Conservation (phyloP, 2,113 vertebrate species). For the Xiphophorus hellerii region DNA sequence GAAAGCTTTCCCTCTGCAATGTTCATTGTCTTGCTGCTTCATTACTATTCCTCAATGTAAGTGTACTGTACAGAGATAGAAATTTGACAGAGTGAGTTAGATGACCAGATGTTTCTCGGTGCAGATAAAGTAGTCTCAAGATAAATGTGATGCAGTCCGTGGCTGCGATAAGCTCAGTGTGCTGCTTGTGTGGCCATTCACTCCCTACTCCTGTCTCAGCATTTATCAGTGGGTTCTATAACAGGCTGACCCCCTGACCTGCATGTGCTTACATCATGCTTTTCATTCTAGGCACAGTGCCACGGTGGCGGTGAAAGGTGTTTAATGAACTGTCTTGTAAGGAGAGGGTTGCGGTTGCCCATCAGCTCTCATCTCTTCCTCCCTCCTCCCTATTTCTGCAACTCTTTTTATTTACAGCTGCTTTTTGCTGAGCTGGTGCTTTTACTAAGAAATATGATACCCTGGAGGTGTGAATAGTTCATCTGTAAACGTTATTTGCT, state of each 20-base stretch:
- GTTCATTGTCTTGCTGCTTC: slow-evolving; percentile 17
- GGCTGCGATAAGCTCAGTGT: slow-evolving; percentile 42
- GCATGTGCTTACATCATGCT: slow-evolving; percentile 41
- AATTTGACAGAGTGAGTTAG: slow-evolving; percentile 12
- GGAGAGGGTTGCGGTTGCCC: slow-evolving; percentile 47
- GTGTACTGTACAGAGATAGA: slow-evolving; percentile 1
- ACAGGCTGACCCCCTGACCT: slow-evolving; percentile 58
- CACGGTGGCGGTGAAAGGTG: slow-evolving; percentile 46
- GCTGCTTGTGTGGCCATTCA: slow-evolving; percentile 20
- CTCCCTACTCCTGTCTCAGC: slow-evolving; percentile 49
- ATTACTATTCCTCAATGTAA: slow-evolving; percentile 9
- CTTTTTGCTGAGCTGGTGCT: slow-evolving; percentile 67
- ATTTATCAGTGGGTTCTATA: slow-evolving; percentile 56
- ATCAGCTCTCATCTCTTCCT: slow-evolving; percentile 37
- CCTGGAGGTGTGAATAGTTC: slow-evolving; percentile 63
- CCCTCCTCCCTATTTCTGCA: slow-evolving; percentile 61
- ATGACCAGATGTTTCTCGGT: slow-evolving; percentile 40
- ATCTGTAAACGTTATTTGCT: slow-evolving; percentile 50
- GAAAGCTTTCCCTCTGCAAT: not conserved
- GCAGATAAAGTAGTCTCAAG: slow-evolving; percentile 39
- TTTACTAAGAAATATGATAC: slow-evolving; percentile 56
- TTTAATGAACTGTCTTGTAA: slow-evolving; percentile 74
- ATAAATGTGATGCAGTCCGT: slow-evolving; percentile 40
- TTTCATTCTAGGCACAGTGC: slow-evolving; percentile 49
- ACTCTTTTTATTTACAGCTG: slow-evolving; percentile 40